Percentiles rank a stretch among this genome's conserved stretches.
Evolutionary conservation across 2,113 vertebrate genomes (phyloP).

Genomic region (Camelus bactrianus): DNA sequence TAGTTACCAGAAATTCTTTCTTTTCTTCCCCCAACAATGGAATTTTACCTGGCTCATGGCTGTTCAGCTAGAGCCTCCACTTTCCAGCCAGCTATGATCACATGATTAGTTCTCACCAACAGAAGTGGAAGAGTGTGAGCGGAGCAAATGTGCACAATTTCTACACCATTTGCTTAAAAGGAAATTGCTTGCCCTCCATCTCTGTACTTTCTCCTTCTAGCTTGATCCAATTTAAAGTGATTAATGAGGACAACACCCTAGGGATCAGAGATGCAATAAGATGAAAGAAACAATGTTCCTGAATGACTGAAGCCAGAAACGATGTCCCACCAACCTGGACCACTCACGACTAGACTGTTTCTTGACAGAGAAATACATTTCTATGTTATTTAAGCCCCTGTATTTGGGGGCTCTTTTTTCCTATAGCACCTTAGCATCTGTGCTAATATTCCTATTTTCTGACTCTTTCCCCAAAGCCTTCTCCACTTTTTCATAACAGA

Average conservation of each 20-base stretch:
- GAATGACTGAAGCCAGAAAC: background rate
- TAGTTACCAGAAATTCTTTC: background rate
- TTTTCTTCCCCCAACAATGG: background rate
- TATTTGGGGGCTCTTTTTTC: background rate
- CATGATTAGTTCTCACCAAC: background rate
- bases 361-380: background rate
- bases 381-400: background rate
- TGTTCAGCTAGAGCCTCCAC: background rate
- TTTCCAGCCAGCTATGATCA: background rate
- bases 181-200: background rate
- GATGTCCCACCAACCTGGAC: background rate
- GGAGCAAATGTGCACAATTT: background rate
- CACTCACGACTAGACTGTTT: background rate
- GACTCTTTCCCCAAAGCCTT: background rate
- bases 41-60: background rate
- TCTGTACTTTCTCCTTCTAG: background rate
- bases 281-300: background rate
- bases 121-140: background rate
- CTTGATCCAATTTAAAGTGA: background rate
- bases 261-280: background rate
- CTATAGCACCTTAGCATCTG: background rate
- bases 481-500: background rate
- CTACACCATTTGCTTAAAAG: background rate
- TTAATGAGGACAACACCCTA: background rate
- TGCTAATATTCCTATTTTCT: background rate